Evolutionary conservation across 2,888 invertebrate genomes (phyloP).

Genomic region (Aphodius granarius): DNA sequence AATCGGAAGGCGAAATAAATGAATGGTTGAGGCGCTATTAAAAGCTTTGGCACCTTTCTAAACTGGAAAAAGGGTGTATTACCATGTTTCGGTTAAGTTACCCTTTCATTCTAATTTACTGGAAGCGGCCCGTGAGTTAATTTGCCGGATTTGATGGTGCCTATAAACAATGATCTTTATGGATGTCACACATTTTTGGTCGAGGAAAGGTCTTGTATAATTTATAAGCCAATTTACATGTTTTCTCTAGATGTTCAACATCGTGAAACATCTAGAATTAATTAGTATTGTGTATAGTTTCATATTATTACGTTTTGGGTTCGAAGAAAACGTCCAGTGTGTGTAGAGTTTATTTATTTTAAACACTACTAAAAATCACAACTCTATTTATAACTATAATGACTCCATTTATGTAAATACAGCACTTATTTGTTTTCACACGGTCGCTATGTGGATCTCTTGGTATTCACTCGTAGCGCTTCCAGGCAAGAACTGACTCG

Average conservation of each 20-base stretch:
- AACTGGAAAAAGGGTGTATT: not conserved
- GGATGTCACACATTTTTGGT: not conserved
- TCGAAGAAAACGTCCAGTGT: too few species aligned
- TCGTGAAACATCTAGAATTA: not conserved
- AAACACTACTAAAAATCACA: too few species aligned
- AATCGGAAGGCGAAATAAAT: not conserved
- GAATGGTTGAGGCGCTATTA: not conserved
- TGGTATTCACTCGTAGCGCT: too few species aligned
- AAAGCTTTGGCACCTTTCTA: not conserved
- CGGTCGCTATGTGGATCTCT: too few species aligned
- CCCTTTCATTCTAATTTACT: not conserved
- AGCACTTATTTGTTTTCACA: too few species aligned
- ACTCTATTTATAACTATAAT: too few species aligned
- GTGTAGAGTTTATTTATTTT: too few species aligned
- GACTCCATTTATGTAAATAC: too few species aligned
- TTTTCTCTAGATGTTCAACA: not conserved
- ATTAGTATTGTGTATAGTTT: not conserved
- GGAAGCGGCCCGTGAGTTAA: not conserved
- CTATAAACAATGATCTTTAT: not conserved
- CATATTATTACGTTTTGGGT: too few species aligned
- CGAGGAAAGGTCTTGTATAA: not conserved
- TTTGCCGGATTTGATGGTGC: not conserved
- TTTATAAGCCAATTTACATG: not conserved
- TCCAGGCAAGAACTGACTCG: too few species aligned
- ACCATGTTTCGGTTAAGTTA: not conserved